Base-by-base conservation (phyloP, 2,888 invertebrate species). In the Zygogramma bicolorata region DNA sequence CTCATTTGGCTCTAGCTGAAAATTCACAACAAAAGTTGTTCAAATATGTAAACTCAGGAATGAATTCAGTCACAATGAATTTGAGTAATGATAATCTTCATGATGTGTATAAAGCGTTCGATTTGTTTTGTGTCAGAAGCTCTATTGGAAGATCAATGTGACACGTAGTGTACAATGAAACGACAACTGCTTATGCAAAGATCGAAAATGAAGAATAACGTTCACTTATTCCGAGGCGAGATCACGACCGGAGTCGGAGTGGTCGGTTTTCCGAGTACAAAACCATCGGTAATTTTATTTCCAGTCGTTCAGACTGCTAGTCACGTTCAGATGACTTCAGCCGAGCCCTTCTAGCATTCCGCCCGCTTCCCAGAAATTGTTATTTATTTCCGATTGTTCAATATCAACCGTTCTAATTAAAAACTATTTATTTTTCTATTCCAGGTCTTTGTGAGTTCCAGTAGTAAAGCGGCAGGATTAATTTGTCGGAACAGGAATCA, bases 281-380 rank as follows among this genome's bases (percentile, higher is more conserved):
- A 29, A 59, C 65, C 75, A 70, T 69, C 72, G 71, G 77, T 79
- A 78, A 78, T 79, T 79, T 71, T 72, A 77, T 79, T 79, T 77
- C 72, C 76, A 71, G 74, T 74, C 76, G 73, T 78, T 78, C 77
- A 68, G 75, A 67, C 59, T 62, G 53, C 79, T 68, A 67, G 78
- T 79, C 79, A 79, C 78, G 79, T 72, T 60, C 78, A 73, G 74
- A 78, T 73, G 76, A 77, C 78, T 78, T 76, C 70, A 71, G 71
- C 71, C 65, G 63, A 76, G 73, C 71, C 74, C 74, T 75, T 76
- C 75, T 71, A 74, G 74, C 74, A 77, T 79, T 76, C 74, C 73
- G 70, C 70, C 70, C 74, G 65, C 68, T 71, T 66, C 57, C 65
- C 66, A 63, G 73, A 74, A 77, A 79, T 74, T 79, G 77, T 78